phyloP scores from a whole-genome alignment of 2,797 vertebrate genomes.

The Percopsis omiscomaycus region DNA sequence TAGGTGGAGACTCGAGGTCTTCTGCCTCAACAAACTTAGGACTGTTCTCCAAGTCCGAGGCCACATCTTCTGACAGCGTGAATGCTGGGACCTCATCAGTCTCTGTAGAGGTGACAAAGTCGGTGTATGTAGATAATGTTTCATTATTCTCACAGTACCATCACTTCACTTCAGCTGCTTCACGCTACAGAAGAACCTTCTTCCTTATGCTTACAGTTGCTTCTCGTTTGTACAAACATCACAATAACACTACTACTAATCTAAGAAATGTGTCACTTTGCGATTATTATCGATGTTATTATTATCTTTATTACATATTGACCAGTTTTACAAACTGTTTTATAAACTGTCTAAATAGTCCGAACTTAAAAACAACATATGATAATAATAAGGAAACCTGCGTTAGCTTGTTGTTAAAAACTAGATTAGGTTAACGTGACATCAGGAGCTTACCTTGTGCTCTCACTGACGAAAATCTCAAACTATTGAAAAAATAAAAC shows the following conservation, averaged over 20 bases:
- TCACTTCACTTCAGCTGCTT: too few species aligned
- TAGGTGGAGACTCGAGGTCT: slow-evolving; percentile 53
- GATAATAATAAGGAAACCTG: neutral
- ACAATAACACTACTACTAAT: too few species aligned
- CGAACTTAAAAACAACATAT: neutral
- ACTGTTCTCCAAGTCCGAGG: slow-evolving; percentile 52
- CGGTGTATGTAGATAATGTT: neutral
- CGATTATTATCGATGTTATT: too few species aligned
- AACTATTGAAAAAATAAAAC: slow-evolving; percentile 7
- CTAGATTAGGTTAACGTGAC: too few species aligned
- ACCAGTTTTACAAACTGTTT: too few species aligned
- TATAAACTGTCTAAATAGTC: too few species aligned
- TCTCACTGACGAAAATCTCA: slow-evolving; percentile 25
- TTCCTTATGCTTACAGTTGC: too few species aligned
- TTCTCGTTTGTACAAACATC: too few species aligned
- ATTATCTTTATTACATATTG: too few species aligned
- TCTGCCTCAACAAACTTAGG: slow-evolving; percentile 69
- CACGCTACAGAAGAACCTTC: too few species aligned
- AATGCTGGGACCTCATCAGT: slow-evolving; percentile 47
- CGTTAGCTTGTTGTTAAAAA: neutral
- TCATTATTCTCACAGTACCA: neutral
- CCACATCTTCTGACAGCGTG: slow-evolving; percentile 42
- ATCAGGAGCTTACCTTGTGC: slow-evolving; percentile 59
- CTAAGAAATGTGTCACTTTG: too few species aligned
- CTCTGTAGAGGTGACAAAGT: slow-evolving; percentile 36